Percentiles rank a stretch among this genome's conserved stretches.
Conservation (phyloP, 2,113 vertebrate genomes). For the Tyto alba region DNA sequence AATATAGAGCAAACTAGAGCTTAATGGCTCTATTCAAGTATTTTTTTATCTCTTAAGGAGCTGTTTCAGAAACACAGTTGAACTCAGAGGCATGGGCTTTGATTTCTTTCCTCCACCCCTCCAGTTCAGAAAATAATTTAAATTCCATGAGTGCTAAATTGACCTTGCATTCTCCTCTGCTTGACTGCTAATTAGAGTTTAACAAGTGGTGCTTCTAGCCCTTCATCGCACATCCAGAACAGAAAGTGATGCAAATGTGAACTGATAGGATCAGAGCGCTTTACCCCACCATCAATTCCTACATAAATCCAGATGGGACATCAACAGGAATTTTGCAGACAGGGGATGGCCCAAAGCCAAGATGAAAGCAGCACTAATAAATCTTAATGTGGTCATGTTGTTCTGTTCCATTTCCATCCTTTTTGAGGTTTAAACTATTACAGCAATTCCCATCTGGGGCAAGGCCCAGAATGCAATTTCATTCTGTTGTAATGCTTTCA, state of each 20-base stretch:
- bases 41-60: not conserved
- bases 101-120: not conserved
- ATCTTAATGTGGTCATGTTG: not conserved
- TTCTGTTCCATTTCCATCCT: not conserved
- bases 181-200: slow-evolving; percentile 32
- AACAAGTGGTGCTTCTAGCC: slow-evolving; percentile 1
- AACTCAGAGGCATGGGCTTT: not conserved
- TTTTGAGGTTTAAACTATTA: slow-evolving; percentile 3
- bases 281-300: not conserved
- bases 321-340: slow-evolving; percentile 22
- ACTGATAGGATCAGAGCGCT: slow-evolving; percentile 28
- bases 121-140: not conserved
- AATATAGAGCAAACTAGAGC: not conserved
- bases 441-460: slow-evolving; percentile 22
- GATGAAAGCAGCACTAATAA: slow-evolving; percentile 34
- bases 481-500: not conserved
- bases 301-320: slow-evolving; percentile 10
- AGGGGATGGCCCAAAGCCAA: slow-evolving; percentile 32
- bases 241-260: slow-evolving; percentile 13
- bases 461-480: slow-evolving; percentile 4
- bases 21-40: not conserved
- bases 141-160: not conserved
- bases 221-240: not conserved
- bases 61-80: not conserved
- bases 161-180: slow-evolving; percentile 41